Conservation (phyloP, 2,113 vertebrate species). For the Lepus europaeus region DNA sequence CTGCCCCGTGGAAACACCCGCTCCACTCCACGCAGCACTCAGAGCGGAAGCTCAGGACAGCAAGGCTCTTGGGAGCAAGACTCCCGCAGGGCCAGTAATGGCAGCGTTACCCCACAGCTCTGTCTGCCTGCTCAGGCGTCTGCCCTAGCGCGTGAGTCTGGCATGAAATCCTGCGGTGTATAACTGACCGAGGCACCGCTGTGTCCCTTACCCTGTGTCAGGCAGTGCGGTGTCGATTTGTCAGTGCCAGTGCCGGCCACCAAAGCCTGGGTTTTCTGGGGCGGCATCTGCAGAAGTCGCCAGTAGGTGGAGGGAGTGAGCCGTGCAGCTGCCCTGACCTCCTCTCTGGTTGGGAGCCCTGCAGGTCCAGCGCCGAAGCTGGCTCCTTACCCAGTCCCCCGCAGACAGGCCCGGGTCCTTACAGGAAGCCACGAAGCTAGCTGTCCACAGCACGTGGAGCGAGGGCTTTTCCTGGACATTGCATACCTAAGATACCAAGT, state of each 20-base stretch:
- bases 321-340: accelerated
- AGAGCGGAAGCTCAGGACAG: not conserved
- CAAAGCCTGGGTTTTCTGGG: not conserved
- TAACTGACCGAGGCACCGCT: not conserved
- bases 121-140: not conserved
- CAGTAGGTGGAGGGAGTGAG: slow-evolving; percentile 88
- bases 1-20: accelerated
- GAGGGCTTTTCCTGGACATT: no score
- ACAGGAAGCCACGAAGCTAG: not conserved
- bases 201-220: accelerated
- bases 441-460: not conserved
- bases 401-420: not conserved
- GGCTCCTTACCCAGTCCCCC: not conserved
- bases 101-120: accelerated
- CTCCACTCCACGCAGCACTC: not conserved
- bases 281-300: slow-evolving; percentile 52
- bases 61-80: accelerated
- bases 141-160: accelerated
- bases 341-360: not conserved
- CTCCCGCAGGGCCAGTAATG: not conserved
- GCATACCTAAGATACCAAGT: no score
- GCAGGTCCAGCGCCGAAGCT: accelerated
- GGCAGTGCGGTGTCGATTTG: no score
- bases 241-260: not conserved
- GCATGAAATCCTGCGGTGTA: not conserved